Evolutionary conservation across 2,113 vertebrate genomes (phyloP), one percentile per base, ranked within the genome.

Genomic region (Enhydra lutris): DNA sequence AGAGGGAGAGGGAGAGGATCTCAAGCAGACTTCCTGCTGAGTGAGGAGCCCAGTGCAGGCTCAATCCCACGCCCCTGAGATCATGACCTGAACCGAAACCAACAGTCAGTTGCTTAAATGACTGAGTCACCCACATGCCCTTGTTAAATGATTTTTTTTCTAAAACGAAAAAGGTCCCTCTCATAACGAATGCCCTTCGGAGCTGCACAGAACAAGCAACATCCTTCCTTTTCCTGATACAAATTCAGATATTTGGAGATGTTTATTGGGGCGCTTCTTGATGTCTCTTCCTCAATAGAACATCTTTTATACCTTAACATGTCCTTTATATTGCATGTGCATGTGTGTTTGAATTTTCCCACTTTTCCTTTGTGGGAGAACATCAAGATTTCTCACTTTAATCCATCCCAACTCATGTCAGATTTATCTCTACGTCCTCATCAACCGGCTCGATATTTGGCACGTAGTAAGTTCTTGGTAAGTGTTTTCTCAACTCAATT

Each of bases 331-430:
- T 26, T 71, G 7, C 61, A 17, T 18, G 12, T 20, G 20, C 21
- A 1, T n/a, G 39, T 39, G 29, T 55, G 61, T 69, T n/a, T 69
- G 67, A 39, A 39, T 39, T n/a, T 47, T 21, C 20, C 31, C 31
- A 23, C n/a, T 89, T 89, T 59, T 45, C 23, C 7, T 86, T 71
- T 45, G 15, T 80, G 39, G 36, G 36, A 52, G 29, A 91, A 45
- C 6, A 57, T 47, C 11, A 2, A 39, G 14, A 1, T 59, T 42
- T 61, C 45, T 87, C n/a, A 82, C 12, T 76, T 65, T n/a, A 69
- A 9, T 20, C 2, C 34, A 21, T 18, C 24, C 3, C 31, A 14
- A 9, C 2, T 9, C 26, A 21, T 1, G 0, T 29, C 67, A 42
- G 24, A 63, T n/a, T 73, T 1, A 59, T 29, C 36, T 83, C 12